A percentile compares a stretch with the other conserved stretches of the same genome.
Conservation (phyloP, 1,140 invertebrate species). For the Diorhabda carinulata region DNA sequence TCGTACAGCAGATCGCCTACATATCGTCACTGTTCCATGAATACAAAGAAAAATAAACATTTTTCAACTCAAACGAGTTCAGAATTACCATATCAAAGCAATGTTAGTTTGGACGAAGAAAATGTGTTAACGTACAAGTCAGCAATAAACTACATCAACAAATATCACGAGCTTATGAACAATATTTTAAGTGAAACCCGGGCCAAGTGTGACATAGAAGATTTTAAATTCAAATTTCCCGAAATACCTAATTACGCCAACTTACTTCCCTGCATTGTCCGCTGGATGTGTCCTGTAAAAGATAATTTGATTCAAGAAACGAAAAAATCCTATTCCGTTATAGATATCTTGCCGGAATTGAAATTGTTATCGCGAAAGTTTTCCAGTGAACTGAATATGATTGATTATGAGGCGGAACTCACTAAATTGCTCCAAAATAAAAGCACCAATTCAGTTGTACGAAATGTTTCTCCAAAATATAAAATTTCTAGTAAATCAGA, state of each 20-base stretch:
- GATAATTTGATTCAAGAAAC: background rate
- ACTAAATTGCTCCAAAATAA: background rate
- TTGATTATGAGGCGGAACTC: background rate
- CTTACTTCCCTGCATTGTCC: background rate
- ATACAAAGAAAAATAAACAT: background rate
- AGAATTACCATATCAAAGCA: background rate
- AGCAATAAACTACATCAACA: constrained; percentile 6
- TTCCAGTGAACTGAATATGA: background rate
- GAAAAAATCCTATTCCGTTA: background rate
- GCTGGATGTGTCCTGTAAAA: background rate
- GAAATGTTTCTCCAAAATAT: background rate
- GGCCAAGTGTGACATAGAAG: background rate
- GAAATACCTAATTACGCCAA: constrained; percentile 3
- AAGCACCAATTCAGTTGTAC: background rate
- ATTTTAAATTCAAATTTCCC: constrained; percentile 7
- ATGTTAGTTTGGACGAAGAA: constrained; percentile 4
- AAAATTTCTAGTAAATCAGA: background rate
- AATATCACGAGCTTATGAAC: constrained; percentile 5
- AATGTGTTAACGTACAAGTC: background rate
- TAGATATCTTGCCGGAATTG: background rate
- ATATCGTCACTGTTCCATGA: background rate
- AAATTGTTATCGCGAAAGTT: background rate
- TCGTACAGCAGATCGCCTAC: background rate
- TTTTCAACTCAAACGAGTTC: background rate
- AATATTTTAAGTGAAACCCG: background rate